phyloP scores from a whole-genome alignment of 2,888 invertebrate genomes.

The Drosophila melanosoma region DNA sequence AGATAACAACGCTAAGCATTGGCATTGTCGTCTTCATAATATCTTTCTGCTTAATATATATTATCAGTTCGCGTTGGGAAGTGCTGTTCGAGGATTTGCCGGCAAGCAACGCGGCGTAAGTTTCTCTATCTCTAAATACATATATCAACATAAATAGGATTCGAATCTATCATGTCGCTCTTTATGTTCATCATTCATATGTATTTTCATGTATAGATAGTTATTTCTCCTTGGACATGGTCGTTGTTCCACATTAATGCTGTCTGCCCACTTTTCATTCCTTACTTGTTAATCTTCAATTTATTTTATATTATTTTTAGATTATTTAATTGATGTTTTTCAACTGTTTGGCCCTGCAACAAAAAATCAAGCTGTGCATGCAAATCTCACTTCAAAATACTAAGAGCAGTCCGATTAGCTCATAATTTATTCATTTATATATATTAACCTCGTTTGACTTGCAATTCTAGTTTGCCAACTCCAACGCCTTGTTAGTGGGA shows the following conservation, averaged over 20 bases:
- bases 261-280: background rate
- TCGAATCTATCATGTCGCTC: background rate
- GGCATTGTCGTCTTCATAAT: constrained; percentile 83
- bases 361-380: constrained; percentile 49
- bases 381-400: constrained; percentile 31
- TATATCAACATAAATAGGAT: background rate
- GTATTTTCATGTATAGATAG: background rate
- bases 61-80: constrained; percentile 84
- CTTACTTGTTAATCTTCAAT: constrained; percentile 26
- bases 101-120: constrained; percentile 83
- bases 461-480: constrained; percentile 80
- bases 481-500: constrained; percentile 83
- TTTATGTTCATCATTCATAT: background rate
- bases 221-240: background rate
- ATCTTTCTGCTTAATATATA: constrained; percentile 84
- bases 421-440: background rate
- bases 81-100: constrained; percentile 83
- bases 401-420: constrained; percentile 9
- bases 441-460: constrained; percentile 32
- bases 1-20: constrained; percentile 82
- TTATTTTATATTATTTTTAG: constrained; percentile 52
- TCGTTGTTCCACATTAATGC: background rate
- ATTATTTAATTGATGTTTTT: constrained; percentile 67
- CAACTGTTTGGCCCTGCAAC: constrained; percentile 18
- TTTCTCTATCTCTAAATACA: constrained; percentile 23